phyloP scores from a whole-genome alignment of 2,797 vertebrate genomes.

The Takifugu rubripes region DNA sequence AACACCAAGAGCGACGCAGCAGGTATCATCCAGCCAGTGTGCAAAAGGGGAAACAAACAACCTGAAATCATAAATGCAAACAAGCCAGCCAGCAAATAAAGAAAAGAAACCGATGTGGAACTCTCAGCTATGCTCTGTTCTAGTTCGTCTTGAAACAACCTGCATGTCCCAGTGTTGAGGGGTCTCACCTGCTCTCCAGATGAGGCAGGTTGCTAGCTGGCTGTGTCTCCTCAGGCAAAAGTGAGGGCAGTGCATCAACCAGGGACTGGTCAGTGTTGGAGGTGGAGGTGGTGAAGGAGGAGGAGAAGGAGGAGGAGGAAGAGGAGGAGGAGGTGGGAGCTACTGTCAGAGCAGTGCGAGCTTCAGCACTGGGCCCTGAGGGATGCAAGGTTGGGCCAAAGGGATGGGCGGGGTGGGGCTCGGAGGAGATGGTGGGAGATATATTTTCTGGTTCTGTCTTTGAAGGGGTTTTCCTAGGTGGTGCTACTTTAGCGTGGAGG shows the following conservation, averaged over 20 bases:
- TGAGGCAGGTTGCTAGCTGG: constrained; percentile 81
- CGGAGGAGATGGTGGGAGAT: constrained; percentile 67
- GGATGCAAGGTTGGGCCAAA: constrained; percentile 64
- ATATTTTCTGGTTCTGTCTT: constrained; percentile 47
- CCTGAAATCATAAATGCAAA: constrained; percentile 23
- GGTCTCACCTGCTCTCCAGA: constrained; percentile 91
- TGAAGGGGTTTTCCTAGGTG: constrained; percentile 52
- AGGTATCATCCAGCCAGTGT: constrained; percentile 42
- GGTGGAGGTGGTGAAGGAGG: constrained; percentile 54
- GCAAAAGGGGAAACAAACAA: constrained; percentile 22
- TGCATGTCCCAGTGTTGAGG: constrained; percentile 52
- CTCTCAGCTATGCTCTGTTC: constrained; percentile 15
- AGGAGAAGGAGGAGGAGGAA: background rate
- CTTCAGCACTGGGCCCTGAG: constrained; percentile 61
- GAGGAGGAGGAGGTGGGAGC: constrained; percentile 59
- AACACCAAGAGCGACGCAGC: constrained; percentile 45
- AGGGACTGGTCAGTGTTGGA: constrained; percentile 72
- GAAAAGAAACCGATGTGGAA: constrained; percentile 6
- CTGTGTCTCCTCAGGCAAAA: constrained; percentile 92
- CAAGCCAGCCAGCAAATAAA: constrained; percentile 26
- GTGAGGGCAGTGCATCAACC: constrained; percentile 82
- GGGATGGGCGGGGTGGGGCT: constrained; percentile 43
- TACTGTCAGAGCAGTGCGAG: constrained; percentile 51
- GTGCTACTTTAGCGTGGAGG: constrained; percentile 74
- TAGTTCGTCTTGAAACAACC: constrained; percentile 24